Evolutionary conservation across 2,888 invertebrate genomes (phyloP).

Genomic region (Oscheius sp.): DNA sequence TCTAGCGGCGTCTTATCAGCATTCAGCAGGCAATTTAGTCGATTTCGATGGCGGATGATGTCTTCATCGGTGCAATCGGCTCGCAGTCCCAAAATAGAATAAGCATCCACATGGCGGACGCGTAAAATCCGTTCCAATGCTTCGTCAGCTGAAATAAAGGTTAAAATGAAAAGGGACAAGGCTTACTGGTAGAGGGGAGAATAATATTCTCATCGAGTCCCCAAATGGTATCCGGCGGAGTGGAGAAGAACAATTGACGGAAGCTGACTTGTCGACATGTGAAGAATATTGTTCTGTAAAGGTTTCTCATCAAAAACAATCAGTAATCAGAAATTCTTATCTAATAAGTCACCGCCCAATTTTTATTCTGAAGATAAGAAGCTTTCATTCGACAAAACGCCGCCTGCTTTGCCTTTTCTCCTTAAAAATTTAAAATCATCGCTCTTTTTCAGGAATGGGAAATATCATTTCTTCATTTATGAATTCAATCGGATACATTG

Average conservation of each 20-base stretch:
- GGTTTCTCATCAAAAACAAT: too few species aligned
- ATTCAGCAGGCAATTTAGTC: conserved; percentile 8
- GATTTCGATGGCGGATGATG: conserved; percentile 76
- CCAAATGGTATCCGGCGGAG: conserved; percentile 15
- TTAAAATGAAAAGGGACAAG: background rate
- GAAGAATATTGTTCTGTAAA: background rate
- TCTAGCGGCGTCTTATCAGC: conserved; percentile 19
- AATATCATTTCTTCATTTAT: too few species aligned
- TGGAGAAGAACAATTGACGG: conserved; percentile 9
- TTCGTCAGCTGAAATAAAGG: conserved; percentile 80
- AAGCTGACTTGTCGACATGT: conserved; percentile 15
- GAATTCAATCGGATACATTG: too few species aligned
- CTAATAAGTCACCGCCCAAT: too few species aligned
- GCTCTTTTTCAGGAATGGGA: too few species aligned
- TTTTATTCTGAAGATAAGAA: too few species aligned
- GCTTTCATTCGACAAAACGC: too few species aligned
- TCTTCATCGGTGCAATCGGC: conserved; percentile 90
- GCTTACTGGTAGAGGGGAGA: conserved; percentile 25
- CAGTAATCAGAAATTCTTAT: too few species aligned
- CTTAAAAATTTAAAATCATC: too few species aligned
- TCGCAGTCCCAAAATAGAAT: conserved; percentile 89
- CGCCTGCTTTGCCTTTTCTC: too few species aligned
- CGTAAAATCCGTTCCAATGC: conserved; percentile 88
- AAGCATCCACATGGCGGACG: conserved; percentile 86
- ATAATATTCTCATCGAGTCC: conserved; percentile 29